Conservation (phyloP, 2,113 vertebrate species). For the Sardina pilchardus region DNA sequence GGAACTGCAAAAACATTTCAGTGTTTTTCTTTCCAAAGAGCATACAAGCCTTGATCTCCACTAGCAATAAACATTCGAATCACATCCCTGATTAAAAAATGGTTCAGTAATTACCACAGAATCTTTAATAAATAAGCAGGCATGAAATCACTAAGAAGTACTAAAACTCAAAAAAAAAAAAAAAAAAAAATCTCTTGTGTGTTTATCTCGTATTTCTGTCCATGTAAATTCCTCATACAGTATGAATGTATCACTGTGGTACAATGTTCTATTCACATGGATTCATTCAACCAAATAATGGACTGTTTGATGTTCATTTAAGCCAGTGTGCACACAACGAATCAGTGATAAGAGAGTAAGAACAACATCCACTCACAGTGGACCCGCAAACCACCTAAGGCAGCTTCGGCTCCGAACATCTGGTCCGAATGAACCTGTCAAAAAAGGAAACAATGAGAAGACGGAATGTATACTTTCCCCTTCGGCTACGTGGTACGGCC, state of each 20-base stretch:
- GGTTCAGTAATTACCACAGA: constrained; percentile 33
- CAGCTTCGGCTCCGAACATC: background rate
- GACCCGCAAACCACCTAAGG: background rate
- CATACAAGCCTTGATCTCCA: background rate
- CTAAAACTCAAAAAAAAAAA: background rate
- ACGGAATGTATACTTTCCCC: background rate
- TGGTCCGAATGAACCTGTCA: constrained; percentile 47
- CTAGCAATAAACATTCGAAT: background rate
- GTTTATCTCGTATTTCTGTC: background rate
- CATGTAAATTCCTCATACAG: background rate
- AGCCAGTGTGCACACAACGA: background rate
- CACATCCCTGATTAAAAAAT: constrained; percentile 23
- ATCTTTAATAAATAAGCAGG: constrained; percentile 47
- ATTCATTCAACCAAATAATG: background rate
- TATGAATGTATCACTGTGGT: background rate
- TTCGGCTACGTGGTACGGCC: background rate
- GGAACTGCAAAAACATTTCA: background rate
- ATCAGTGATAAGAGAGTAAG: constrained; percentile 3
- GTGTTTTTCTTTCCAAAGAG: background rate
- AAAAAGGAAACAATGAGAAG: constrained; percentile 17
- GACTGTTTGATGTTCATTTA: background rate
- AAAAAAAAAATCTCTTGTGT: too few species aligned
- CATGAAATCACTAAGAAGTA: constrained; percentile 30
- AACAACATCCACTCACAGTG: constrained; percentile 1
- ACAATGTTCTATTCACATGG: background rate